Evolutionary conservation across 2,888 invertebrate genomes (phyloP).

Genomic region (Tipula helvola): DNA sequence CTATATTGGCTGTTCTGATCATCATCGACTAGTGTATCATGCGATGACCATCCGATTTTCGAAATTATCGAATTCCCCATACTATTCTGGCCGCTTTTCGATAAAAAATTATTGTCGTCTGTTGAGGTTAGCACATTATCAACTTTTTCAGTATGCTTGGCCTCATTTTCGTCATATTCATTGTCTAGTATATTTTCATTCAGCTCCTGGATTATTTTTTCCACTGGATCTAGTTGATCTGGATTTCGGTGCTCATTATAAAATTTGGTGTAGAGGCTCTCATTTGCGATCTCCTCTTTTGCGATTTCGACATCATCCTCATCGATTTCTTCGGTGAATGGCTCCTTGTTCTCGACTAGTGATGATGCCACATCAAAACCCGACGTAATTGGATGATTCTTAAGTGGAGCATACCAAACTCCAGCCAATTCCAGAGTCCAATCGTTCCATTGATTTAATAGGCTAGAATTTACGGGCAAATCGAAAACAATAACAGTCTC

Average conservation of each 20-base stretch:
- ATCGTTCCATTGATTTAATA: constrained; percentile 81
- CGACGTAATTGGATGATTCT: constrained; percentile 59
- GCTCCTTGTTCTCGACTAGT: constrained; percentile 36
- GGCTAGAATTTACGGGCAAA: constrained; percentile 70
- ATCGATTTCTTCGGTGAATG: constrained; percentile 29
- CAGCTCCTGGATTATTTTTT: background rate
- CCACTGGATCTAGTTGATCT: background rate
- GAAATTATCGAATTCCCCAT: constrained; percentile 53
- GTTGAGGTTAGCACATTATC: background rate
- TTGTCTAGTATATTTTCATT: background rate
- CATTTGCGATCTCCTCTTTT: background rate
- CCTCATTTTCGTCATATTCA: background rate
- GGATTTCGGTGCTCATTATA: background rate
- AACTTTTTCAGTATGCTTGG: background rate
- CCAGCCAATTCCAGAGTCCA: constrained; percentile 73
- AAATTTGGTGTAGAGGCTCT: background rate
- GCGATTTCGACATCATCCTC: constrained; percentile 14
- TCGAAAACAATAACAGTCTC: constrained; percentile 61
- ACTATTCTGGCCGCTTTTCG: background rate
- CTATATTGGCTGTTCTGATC: constrained; percentile 1
- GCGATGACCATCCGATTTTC: constrained; percentile 51
- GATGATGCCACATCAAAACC: constrained; percentile 68
- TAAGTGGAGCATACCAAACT: constrained; percentile 69
- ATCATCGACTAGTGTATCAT: constrained; percentile 23
- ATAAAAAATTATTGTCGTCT: background rate